Conservation (phyloP, 2,113 vertebrate genomes). For the Riparia riparia region DNA sequence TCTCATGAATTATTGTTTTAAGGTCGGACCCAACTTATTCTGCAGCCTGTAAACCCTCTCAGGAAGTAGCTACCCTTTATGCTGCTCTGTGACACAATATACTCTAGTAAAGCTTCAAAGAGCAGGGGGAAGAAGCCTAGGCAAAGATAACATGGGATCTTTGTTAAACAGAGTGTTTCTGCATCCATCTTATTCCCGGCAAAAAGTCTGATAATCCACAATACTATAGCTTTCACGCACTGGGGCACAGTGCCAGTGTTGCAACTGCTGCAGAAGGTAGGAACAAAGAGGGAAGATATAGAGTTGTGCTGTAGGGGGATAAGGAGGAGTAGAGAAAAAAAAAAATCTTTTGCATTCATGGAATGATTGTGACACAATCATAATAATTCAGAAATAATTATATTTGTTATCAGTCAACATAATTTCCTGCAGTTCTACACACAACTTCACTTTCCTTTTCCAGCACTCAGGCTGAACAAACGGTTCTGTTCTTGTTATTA, state of each 20-base stretch:
- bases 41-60: not conserved
- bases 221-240: slow-evolving; percentile 25
- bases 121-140: not conserved
- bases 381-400: slow-evolving; percentile 73
- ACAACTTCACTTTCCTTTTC: slow-evolving; percentile 52
- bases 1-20: not conserved
- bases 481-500: slow-evolving; percentile 60
- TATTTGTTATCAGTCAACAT: slow-evolving; percentile 75
- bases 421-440: slow-evolving; percentile 65
- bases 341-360: slow-evolving; percentile 61
- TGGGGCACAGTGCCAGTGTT: slow-evolving; percentile 19
- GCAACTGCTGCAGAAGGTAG: slow-evolving; percentile 54
- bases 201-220: slow-evolving; percentile 53
- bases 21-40: not conserved
- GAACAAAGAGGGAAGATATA: slow-evolving; percentile 60
- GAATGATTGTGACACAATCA: slow-evolving; percentile 59
- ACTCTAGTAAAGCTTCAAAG: not conserved
- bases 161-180: slow-evolving; percentile 50
- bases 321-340: not conserved
- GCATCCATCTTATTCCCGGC: slow-evolving; percentile 30
- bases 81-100: not conserved
- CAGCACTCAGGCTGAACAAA: slow-evolving; percentile 65
- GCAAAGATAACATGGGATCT: not conserved
- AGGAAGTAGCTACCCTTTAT: not conserved
- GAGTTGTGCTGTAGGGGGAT: not conserved